Evolutionary conservation across 2,113 vertebrate species (phyloP).

Genomic region (Neodon shergylaensis): DNA sequence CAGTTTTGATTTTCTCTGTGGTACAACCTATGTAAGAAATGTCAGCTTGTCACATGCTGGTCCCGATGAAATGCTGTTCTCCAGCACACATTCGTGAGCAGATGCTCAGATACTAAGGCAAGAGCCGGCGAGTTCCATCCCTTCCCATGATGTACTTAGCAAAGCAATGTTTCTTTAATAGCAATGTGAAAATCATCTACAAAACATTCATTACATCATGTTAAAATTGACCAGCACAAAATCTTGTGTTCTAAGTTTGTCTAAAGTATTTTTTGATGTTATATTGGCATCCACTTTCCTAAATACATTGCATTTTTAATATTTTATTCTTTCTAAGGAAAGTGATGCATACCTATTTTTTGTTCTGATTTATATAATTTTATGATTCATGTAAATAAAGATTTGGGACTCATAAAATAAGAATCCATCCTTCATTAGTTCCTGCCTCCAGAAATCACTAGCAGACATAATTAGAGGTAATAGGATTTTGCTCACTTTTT

Average conservation of each 20-base stretch:
- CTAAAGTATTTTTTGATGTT: neutral
- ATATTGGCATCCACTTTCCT: neutral
- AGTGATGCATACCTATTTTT: neutral
- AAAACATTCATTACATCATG: neutral
- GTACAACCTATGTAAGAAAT: neutral
- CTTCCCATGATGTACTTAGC: neutral
- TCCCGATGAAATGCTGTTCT: neutral
- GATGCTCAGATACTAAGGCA: neutral
- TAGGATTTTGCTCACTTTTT: neutral
- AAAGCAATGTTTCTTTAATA: neutral
- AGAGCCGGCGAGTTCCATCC: too few relatives aligned
- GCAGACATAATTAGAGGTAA: neutral
- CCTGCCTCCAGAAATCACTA: neutral
- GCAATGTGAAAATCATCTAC: neutral
- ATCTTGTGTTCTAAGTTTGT: neutral
- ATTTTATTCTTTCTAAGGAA: neutral
- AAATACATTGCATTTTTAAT: neutral
- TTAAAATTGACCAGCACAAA: neutral
- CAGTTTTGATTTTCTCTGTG: neutral
- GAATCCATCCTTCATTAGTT: neutral
- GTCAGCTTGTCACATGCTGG: neutral
- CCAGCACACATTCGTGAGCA: neutral
- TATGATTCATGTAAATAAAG: neutral
- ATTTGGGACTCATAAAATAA: neutral
- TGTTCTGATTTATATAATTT: conserved; percentile 24